phyloP scores from a whole-genome alignment of 2,113 vertebrate genomes.

The Podocnemis expansa region DNA sequence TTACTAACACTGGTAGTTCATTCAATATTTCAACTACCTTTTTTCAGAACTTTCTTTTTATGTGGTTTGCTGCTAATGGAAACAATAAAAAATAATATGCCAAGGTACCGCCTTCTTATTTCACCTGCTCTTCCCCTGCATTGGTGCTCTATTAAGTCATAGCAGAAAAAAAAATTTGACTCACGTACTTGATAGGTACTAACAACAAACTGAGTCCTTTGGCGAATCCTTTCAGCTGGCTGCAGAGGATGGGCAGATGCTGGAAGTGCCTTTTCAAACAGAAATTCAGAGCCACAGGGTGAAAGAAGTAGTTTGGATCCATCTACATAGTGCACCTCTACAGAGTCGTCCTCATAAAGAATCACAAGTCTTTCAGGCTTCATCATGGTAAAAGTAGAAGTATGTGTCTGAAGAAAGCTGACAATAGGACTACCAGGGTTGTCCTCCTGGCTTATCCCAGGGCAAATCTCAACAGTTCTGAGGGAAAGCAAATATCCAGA shows the following conservation, averaged over 20 bases:
- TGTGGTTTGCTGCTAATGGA: neutral
- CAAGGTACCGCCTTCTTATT: neutral
- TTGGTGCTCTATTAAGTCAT: neutral
- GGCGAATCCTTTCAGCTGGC: slow-evolving; percentile 72
- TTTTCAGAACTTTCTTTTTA: neutral
- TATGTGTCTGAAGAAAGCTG: neutral
- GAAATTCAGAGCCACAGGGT: slow-evolving; percentile 88
- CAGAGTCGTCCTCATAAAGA: slow-evolving; percentile 84
- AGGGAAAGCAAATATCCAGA: neutral
- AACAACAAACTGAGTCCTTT: slow-evolving; percentile 85
- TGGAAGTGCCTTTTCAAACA: slow-evolving; percentile 72
- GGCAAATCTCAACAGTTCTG: neutral
- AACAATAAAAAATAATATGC: neutral
- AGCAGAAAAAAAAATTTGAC: neutral
- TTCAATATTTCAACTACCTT: neutral
- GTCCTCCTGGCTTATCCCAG: too few relatives aligned
- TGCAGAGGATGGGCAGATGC: slow-evolving; percentile 76
- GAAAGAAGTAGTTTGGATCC: slow-evolving; percentile 83
- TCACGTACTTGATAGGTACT: slow-evolving; percentile 82
- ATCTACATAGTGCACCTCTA: slow-evolving; percentile 79
- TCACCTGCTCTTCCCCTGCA: neutral
- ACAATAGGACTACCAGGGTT: neutral
- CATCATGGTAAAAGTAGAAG: slow-evolving; percentile 18
- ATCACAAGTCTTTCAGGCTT: slow-evolving; percentile 71
- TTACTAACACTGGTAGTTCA: neutral